phyloP scores from a whole-genome alignment of 2,888 invertebrate genomes.

The Pyrrhosoma nymphula region DNA sequence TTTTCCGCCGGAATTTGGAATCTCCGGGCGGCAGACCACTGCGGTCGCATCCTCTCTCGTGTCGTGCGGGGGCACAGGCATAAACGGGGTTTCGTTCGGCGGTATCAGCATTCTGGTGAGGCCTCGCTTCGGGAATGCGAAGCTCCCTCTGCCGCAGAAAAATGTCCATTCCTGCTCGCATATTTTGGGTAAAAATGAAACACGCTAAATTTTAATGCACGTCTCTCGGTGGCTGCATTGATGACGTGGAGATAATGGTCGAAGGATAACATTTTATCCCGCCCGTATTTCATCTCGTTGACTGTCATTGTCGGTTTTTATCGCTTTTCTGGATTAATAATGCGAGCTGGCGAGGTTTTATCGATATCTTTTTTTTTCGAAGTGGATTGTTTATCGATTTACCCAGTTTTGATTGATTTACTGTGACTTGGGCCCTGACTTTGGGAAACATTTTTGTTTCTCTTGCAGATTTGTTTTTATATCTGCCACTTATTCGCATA shows the following conservation, averaged over 20 bases:
- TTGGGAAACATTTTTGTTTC: not conserved
- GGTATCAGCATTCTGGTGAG: not conserved
- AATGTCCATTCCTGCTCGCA: not conserved
- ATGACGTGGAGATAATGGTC: not conserved
- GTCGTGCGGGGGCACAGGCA: not conserved
- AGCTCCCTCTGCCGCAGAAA: not conserved
- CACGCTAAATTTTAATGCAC: not conserved
- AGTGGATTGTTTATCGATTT: conserved; percentile 29
- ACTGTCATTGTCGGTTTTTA: not conserved
- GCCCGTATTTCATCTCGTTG: not conserved
- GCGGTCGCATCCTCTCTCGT: not conserved
- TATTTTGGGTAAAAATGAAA: not conserved
- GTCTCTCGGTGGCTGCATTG: not conserved
- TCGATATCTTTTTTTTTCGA: not conserved
- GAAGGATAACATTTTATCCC: not conserved
- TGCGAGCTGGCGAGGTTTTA: not conserved
- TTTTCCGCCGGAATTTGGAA: not conserved
- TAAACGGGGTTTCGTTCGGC: not conserved
- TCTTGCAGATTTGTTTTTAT: not conserved
- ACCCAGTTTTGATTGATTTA: not conserved
- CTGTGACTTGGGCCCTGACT: not conserved
- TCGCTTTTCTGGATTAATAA: not conserved
- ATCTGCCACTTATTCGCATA: not conserved
- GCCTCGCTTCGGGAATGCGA: not conserved
- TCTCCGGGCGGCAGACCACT: not conserved